Conservation (phyloP, 2,888 invertebrate species). For the Atherix ibis region DNA sequence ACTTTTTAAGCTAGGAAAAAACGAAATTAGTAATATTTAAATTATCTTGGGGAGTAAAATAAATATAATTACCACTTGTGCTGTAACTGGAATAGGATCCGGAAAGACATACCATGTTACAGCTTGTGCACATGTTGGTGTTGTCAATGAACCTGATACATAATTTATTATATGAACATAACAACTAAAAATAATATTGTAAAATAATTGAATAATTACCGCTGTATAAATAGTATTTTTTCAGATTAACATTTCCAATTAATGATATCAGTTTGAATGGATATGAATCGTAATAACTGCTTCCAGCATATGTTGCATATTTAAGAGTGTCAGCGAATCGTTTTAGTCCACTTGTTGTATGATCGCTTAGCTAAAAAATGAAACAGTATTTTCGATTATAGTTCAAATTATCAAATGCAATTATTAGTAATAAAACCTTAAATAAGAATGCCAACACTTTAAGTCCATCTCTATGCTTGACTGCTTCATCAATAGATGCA, state of each 20-base stretch:
- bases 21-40: not conserved
- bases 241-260: slow-evolving; percentile 1
- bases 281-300: not conserved
- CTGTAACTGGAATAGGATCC: slow-evolving; percentile 52
- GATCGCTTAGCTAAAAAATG: too few species aligned
- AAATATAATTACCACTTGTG: slow-evolving; percentile 44
- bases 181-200: too few species aligned
- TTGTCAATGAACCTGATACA: slow-evolving; percentile 51
- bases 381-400: not conserved
- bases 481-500: not conserved
- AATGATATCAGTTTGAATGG: not conserved
- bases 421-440: not conserved
- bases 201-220: slow-evolving; percentile 1
- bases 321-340: too few species aligned
- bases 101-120: slow-evolving; percentile 68
- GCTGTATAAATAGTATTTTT: slow-evolving; percentile 1
- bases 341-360: too few species aligned
- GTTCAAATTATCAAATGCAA: not conserved
- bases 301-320: too few species aligned
- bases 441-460: slow-evolving; percentile 2
- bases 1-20: slow-evolving; percentile 3
- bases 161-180: too few species aligned
- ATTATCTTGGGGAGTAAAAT: not conserved
- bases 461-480: not conserved
- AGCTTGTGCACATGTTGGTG: slow-evolving; percentile 63